A percentile compares a stretch with the other conserved stretches of the same genome.
Conservation (phyloP, 2,888 invertebrate species). For the Dendrolimus pini region DNA sequence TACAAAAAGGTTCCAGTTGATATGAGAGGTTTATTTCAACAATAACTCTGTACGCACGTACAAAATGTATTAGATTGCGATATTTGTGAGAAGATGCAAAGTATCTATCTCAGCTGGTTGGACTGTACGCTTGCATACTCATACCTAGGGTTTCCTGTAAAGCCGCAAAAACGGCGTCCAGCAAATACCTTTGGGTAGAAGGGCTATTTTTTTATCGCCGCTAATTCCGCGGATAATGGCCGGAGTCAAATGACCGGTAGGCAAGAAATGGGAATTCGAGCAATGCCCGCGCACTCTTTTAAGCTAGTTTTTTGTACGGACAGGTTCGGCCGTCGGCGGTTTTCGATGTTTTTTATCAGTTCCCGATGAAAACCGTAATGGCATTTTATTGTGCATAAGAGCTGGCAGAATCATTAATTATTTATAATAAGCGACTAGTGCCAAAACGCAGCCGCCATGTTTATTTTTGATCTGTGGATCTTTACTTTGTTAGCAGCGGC, state of each 20-base stretch:
- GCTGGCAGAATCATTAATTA: conserved; percentile 73
- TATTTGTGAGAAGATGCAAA: too few species aligned
- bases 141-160: too few species aligned
- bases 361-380: conserved; percentile 74
- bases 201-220: conserved; percentile 61
- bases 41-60: too few species aligned
- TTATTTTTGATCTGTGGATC: conserved; percentile 43
- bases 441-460: conserved; percentile 54
- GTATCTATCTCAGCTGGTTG: too few species aligned
- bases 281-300: conserved; percentile 70
- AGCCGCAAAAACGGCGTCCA: too few species aligned
- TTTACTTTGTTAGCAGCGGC: conserved; percentile 33
- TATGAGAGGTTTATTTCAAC: too few species aligned
- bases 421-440: conserved; percentile 74
- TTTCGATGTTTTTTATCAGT: conserved; percentile 64
- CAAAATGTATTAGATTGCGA: too few species aligned
- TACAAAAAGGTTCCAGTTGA: too few species aligned
- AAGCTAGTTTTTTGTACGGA: conserved; percentile 59
- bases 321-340: conserved; percentile 59
- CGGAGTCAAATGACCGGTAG: conserved; percentile 69
- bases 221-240: conserved; percentile 74
- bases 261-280: conserved; percentile 73
- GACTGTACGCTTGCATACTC: too few species aligned
- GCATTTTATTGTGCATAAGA: conserved; percentile 76
- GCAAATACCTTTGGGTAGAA: conserved; percentile 38